Base-by-base conservation (phyloP, 2,113 vertebrate species). In the Oostethus manadensis region DNA sequence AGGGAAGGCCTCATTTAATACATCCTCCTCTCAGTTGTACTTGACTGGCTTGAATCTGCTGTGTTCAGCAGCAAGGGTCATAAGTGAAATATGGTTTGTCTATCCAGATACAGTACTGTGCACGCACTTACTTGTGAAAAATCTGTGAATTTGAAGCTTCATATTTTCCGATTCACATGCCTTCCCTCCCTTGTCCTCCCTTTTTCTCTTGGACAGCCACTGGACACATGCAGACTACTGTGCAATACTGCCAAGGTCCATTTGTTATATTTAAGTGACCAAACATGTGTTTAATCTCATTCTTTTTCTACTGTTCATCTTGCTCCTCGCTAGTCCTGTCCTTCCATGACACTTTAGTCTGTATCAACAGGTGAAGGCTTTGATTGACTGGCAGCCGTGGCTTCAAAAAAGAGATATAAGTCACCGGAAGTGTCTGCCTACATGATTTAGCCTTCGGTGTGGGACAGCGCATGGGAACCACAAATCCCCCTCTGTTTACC, bases 391-490 rank as follows among this genome's bases (percentile, higher is more conserved):
- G 60, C 14, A n/a, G 58, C 57, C 54, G 51, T 56, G 73, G 74
- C 71, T 82, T 66, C 78, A 66, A 47, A 62, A 54, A 20, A 60
- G 42, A 51, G 56, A 65, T 77, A 80, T 88, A 84, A 87, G 68
- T 71, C 60, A 61, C 48, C 67, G 68, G 85, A 87, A 54, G 43
- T 78, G 65, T 78, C 78, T 74, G 69, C 53, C 58, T 55, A 21
- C 18, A 69, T 83, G 81, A 88, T 84, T 88, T 81, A 89, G 59
- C 42, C 62, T 51, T 17, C 54, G 67, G 63, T 64, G 51, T 63
- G 75, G 76, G 78, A 79, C 75, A 73, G 56, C 35, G 44, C 43
- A 48, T 17, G 49, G 61, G 67, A 70, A 70, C 64, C 6, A n/a
- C 35, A 44, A 49, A 56, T 17, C 17, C 40, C 8, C 23, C 4